Conservation (phyloP, 2,888 invertebrate genomes). For the Cosmia pyralina region DNA sequence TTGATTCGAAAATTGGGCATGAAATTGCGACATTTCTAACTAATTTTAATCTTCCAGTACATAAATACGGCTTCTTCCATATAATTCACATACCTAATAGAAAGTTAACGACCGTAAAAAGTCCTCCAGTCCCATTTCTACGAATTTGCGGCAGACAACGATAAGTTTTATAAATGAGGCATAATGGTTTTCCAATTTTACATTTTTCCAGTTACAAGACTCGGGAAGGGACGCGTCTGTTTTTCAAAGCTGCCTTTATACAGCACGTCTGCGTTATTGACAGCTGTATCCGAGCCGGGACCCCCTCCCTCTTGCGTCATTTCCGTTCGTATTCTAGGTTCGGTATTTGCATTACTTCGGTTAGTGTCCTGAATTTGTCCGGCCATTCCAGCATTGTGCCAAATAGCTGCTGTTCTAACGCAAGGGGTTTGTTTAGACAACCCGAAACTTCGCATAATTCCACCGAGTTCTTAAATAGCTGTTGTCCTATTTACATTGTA, state of each 20-base stretch:
- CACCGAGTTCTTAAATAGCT: slow-evolving; percentile 39
- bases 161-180: slow-evolving; percentile 56
- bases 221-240: slow-evolving; percentile 63
- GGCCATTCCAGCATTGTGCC: slow-evolving; percentile 42
- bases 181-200: slow-evolving; percentile 66
- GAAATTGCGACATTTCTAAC: slow-evolving; percentile 19
- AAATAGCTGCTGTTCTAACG: slow-evolving; percentile 51
- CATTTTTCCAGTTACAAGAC: slow-evolving; percentile 53
- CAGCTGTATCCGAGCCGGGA: slow-evolving; percentile 71
- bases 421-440: slow-evolving; percentile 47
- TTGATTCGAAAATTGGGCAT: slow-evolving; percentile 26
- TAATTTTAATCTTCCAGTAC: slow-evolving; percentile 2
- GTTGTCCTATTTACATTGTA: slow-evolving; percentile 38
- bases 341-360: slow-evolving; percentile 52
- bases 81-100: slow-evolving; percentile 51
- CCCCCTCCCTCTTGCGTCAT: slow-evolving; percentile 63
- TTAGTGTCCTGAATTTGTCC: slow-evolving; percentile 45
- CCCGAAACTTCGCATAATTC: slow-evolving; percentile 43
- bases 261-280: slow-evolving; percentile 67
- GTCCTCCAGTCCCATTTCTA: slow-evolving; percentile 39
- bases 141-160: slow-evolving; percentile 45
- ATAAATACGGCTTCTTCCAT: slow-evolving; percentile 23
- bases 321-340: slow-evolving; percentile 60
- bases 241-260: slow-evolving; percentile 64
- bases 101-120: slow-evolving; percentile 55